These are phyloP conservation scores for Nemurella pictetii DNA, from an alignment of 2,888 invertebrate species.

Conservation along the genomic window DNA sequence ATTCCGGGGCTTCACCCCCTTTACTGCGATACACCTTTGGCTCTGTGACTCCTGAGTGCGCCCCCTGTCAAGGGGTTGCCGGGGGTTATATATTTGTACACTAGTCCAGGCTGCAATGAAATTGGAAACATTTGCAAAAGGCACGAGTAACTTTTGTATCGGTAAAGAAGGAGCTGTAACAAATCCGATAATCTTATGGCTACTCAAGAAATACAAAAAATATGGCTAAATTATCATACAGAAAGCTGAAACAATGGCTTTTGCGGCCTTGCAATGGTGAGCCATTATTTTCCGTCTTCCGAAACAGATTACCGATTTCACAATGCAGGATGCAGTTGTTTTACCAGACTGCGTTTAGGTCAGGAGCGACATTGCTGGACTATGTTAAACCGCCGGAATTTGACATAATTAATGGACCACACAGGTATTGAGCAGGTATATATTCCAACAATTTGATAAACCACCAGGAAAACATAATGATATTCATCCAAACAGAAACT, in stretches of 20 bases:
- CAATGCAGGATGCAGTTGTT: not conserved
- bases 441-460: conserved; percentile 12
- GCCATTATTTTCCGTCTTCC: not conserved
- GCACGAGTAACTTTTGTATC: not conserved
- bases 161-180: not conserved
- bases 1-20: conserved; percentile 14
- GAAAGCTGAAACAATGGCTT: not conserved
- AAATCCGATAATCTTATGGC: not conserved
- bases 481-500: conserved; percentile 18
- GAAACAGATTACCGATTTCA: not conserved
- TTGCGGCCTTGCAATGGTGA: not conserved
- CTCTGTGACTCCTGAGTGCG: conserved; percentile 16
- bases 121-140: not conserved
- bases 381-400: not conserved
- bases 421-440: not conserved
- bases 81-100: not conserved
- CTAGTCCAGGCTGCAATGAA: not conserved
- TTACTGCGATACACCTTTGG: conserved; percentile 5
- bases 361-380: not conserved
- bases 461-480: not conserved
- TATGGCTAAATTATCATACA: not conserved
- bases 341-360: not conserved
- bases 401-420: conserved; percentile 20
- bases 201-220: not conserved
- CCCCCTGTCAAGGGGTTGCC: conserved; percentile 1